Conservation (phyloP, 1,140 invertebrate species). For the Drosophila arizonae region DNA sequence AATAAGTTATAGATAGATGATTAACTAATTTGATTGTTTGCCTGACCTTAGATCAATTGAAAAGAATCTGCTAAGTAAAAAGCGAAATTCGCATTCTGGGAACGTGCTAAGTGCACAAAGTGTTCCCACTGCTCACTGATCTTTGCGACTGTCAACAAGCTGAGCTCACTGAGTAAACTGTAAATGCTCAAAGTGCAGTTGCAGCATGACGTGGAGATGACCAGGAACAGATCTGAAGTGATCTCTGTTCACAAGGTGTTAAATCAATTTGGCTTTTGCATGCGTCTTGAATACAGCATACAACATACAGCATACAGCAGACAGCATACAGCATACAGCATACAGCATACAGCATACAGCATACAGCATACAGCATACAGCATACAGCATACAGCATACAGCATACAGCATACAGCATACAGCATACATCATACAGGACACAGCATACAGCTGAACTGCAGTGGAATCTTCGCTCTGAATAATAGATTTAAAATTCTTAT, state of each 20-base stretch:
- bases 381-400: too few species aligned
- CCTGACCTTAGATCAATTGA: constrained; percentile 7
- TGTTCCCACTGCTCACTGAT: constrained; percentile 8
- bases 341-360: too few species aligned
- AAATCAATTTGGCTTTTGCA: background rate
- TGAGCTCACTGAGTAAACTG: constrained; percentile 4
- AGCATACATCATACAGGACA: too few species aligned
- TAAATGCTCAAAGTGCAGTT: background rate
- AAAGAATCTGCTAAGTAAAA: background rate
- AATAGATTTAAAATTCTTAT: too few species aligned
- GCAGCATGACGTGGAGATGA: background rate
- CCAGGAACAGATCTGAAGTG: background rate
- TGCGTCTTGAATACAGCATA: background rate
- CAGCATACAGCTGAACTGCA: too few species aligned
- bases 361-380: too few species aligned
- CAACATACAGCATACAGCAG: too few species aligned
- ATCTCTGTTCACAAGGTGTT: background rate
- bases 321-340: too few species aligned
- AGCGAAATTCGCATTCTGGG: background rate
- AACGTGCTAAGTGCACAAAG: constrained; percentile 7
- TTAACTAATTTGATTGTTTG: constrained; percentile 1
- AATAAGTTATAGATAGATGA: background rate
- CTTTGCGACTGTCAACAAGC: constrained; percentile 17
- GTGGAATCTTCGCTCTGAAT: too few species aligned
- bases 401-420: too few species aligned